Evolutionary conservation across 2,113 vertebrate species (phyloP), one percentile per base, ranked within the genome.

Genomic region (Nannobrachium achirus): DNA sequence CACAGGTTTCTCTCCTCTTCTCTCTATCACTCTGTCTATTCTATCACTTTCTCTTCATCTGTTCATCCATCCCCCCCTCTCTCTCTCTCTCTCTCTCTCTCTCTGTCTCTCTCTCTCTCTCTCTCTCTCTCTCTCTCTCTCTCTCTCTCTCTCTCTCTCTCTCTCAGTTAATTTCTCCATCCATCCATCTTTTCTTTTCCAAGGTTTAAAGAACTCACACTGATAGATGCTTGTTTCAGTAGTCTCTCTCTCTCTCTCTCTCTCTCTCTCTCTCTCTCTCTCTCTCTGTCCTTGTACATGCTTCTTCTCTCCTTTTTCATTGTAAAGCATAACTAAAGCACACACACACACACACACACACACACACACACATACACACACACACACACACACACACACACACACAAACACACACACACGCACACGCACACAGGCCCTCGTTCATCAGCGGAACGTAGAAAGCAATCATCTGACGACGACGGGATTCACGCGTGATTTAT

Each of bases 371-470:
- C 60, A 46, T 13, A 63, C 19, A 33, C 60, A 6, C 20, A 38
- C 44, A 33, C 44, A 49, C 25, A 48, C 42, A 33, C 45, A 63
- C 45, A 33, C 44, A 62, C 60, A 46, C 20, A 63, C 19, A 33
- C 60, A 25, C 61, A 49, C 46, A 52, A 46, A 41, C 49, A 52
- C 62, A 64, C 62, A 40, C 14, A 63, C 61, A 14, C 45, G 4
- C 40, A 5, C 42, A 40, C 42, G 15, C 61, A 9, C 52, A 10
- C 16, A 33, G 25, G 25, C 25, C 25, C 25, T 33, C 25, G 6
- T 33, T 33, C 25, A 33, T 33, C 25, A 33, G 6, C 25, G 25
- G 25, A 33, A 4, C 25, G 25, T 3, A 33, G 25, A 33, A 5
- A 5, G 25, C 25, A 5, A 33, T 33, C 25, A 33, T 33, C 25